Evolutionary conservation across 2,113 vertebrate species (phyloP).

Genomic region (Hydropotes inermis): DNA sequence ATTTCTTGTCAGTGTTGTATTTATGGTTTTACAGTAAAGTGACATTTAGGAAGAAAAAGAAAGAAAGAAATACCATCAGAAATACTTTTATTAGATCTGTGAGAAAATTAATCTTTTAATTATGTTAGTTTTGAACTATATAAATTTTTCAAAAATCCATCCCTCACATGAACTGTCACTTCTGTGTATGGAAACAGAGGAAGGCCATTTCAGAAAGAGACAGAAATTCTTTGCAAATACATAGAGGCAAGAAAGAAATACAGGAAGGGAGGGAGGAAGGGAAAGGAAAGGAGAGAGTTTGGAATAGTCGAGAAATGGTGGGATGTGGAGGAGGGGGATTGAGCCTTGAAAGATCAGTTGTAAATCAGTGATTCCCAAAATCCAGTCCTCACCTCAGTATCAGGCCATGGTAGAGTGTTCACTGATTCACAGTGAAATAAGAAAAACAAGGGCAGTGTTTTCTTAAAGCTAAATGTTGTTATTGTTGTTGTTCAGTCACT

Average conservation of each 20-base stretch:
- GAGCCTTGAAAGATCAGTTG: not conserved
- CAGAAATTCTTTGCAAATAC: not conserved
- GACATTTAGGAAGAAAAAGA: slow-evolving; percentile 75
- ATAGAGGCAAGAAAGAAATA: not conserved
- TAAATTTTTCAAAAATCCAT: slow-evolving; percentile 42
- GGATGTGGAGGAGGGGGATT: not conserved
- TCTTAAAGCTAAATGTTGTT: not conserved
- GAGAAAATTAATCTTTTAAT: slow-evolving; percentile 51
- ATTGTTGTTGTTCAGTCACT: not conserved
- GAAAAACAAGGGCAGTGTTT: not conserved
- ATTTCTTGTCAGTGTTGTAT: slow-evolving; percentile 87
- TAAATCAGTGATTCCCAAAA: not conserved
- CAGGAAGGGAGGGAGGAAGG: not conserved
- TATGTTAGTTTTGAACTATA: slow-evolving; percentile 14
- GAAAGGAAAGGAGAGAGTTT: not conserved
- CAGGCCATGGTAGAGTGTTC: not conserved
- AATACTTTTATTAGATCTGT: not conserved
- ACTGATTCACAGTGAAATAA: not conserved
- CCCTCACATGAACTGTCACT: not conserved
- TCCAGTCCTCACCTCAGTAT: not conserved
- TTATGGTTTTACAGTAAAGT: slow-evolving; percentile 89
- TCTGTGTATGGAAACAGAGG: not conserved
- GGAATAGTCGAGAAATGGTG: not conserved
- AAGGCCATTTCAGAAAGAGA: not conserved
- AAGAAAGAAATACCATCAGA: not conserved